phyloP scores from a whole-genome alignment of 2,797 vertebrate species.

The Selene dorsalis region DNA sequence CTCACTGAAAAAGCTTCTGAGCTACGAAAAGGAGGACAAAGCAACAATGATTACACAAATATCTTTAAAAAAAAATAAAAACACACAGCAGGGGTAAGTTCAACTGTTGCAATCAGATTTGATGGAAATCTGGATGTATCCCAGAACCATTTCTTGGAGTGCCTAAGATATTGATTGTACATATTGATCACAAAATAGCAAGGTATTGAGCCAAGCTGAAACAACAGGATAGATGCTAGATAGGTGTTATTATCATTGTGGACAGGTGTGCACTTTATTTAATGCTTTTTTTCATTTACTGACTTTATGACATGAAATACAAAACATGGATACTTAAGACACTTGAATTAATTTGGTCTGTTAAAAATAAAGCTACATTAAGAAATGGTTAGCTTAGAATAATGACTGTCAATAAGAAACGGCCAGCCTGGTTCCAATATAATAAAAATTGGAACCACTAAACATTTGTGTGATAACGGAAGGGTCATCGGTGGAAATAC shows the following conservation, averaged over 20 bases:
- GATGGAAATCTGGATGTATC: constrained; percentile 37
- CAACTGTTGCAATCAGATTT: constrained; percentile 36
- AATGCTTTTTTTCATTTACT: constrained; percentile 4
- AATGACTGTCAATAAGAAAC: not conserved
- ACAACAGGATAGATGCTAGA: not conserved
- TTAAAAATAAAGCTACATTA: not conserved
- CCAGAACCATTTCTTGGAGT: constrained; percentile 50
- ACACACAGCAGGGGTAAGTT: constrained; percentile 29
- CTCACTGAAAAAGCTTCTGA: constrained; percentile 4
- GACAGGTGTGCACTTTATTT: constrained; percentile 16
- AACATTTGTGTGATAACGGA: not conserved
- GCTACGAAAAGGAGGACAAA: not conserved
- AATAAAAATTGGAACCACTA: not conserved
- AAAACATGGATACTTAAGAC: not conserved
- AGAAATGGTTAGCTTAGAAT: not conserved
- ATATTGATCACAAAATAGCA: constrained; percentile 49
- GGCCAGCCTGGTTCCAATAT: not conserved
- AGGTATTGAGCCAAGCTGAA: constrained; percentile 33
- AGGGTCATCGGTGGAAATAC: not conserved
- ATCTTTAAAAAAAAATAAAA: not conserved
- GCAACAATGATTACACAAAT: not conserved
- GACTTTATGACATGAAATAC: constrained; percentile 3
- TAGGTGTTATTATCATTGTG: constrained; percentile 19
- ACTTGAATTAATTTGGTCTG: not conserved
- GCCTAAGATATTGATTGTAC: constrained; percentile 41